Evolutionary conservation across 2,888 invertebrate species (phyloP), one percentile per base, ranked within the genome.

Genomic region (Brachyptera putata): DNA sequence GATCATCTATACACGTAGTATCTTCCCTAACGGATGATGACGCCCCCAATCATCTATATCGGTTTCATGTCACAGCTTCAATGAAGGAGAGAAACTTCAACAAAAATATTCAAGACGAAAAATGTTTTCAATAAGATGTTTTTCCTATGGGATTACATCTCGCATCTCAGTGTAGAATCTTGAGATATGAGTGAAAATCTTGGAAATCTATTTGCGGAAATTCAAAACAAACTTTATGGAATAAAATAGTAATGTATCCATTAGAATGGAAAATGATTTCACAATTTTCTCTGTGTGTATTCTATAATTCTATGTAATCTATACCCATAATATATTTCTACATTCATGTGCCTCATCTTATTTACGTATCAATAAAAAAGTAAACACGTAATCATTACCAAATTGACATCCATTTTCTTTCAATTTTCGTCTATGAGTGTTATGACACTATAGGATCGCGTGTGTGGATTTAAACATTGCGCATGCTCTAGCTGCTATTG

Each of bases 161-260:
- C 50, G n/a, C n/a, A 50, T 30, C 50, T 25, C 30, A 30, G 18
- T 5, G 30, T 14, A n/a, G n/a, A 39, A 39, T 39, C 50, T 50
- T 50, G 50, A 50, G 30, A 50, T 50, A 50, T 50, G 50, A 50
- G 30, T 50, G 50, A 50, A n/a, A 50, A 50, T 50, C 50, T 50
- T n/a, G 50, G 50, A n/a, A 22, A 24, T 46, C 50, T n/a, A 30
- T 50, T 18, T 30, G 1, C 30, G 18, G 50, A 34, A 50, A 50
- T 30, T 50, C 26, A 26, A n/a, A 13, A 9, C 39, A 50, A 50
- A 50, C 50, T 50, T 50, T n/a, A n/a, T n/a, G n/a, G n/a, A n/a
- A n/a, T n/a, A n/a, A n/a, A n/a, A n/a, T n/a, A n/a, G n/a, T n/a
- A n/a, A n/a, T n/a, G n/a, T n/a, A n/a, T 39, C n/a, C 14, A 16